phyloP scores from a whole-genome alignment of 2,113 vertebrate species.

The Noctilio leporinus region DNA sequence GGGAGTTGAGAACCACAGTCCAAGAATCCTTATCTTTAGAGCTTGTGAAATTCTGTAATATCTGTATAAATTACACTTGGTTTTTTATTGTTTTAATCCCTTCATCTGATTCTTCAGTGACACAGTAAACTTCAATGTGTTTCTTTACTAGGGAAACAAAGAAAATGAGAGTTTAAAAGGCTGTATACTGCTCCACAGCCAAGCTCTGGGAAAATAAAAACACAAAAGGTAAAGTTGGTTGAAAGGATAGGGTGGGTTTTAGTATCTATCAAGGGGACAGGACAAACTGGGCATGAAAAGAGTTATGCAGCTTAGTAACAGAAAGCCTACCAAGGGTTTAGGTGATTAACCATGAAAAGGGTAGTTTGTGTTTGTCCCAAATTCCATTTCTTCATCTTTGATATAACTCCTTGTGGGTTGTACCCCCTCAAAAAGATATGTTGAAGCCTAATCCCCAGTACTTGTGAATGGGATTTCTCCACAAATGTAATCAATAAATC shows the following conservation, averaged over 20 bases:
- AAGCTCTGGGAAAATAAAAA: not conserved
- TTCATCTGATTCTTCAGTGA: not conserved
- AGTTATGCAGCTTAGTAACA: not conserved
- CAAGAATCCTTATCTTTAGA: not conserved
- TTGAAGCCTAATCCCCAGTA: not conserved
- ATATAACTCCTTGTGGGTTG: not conserved
- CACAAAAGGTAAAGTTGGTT: not conserved
- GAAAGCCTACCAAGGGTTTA: not conserved
- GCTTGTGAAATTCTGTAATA: not conserved
- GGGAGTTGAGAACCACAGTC: not conserved
- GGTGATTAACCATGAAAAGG: not conserved
- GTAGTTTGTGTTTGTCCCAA: not conserved
- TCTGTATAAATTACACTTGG: not conserved
- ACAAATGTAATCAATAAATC: not conserved
- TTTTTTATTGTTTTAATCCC: not conserved
- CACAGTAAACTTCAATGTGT: not conserved
- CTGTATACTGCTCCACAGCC: not conserved
- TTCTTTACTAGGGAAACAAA: conserved; percentile 6
- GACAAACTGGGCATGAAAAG: not conserved
- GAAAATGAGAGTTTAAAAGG: not conserved
- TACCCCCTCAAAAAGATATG: not conserved
- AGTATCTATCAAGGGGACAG: not conserved
- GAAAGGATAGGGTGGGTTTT: not conserved
- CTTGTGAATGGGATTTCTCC: not conserved
- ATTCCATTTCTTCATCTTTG: not conserved